Conservation (phyloP, 2,113 vertebrate genomes). For the Scophthalmus maximus region DNA sequence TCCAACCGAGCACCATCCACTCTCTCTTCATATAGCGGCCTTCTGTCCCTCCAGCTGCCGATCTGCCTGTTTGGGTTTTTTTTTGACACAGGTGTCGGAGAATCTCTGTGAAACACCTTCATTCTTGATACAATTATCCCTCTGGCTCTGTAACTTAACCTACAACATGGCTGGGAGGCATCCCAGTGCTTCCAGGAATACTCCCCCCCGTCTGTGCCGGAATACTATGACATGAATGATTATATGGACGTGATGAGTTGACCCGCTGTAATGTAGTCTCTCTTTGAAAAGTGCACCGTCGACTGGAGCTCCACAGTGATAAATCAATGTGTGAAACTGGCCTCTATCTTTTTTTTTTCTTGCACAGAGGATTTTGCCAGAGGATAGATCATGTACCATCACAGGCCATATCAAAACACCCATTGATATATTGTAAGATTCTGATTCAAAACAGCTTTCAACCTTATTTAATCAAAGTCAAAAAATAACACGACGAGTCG, state of each 20-base stretch:
- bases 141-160: conserved; percentile 68
- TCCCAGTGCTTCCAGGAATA: conserved; percentile 72
- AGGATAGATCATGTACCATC: conserved; percentile 29
- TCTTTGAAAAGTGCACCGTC: conserved; percentile 68
- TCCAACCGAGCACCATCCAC: conserved; percentile 66
- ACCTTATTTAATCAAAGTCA: background rate
- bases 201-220: conserved; percentile 29
- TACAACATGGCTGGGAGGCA: conserved; percentile 46
- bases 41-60: conserved; percentile 81
- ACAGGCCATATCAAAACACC: background rate
- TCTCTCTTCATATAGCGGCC: conserved; percentile 74
- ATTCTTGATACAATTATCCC: conserved; percentile 68
- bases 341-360: conserved; percentile 30
- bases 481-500: background rate
- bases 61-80: conserved; percentile 40
- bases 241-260: conserved; percentile 68
- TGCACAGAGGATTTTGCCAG: conserved; percentile 12
- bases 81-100: conserved; percentile 75
- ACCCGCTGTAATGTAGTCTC: conserved; percentile 67
- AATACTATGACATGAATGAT: conserved; percentile 73
- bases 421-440: no score
- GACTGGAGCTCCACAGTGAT: conserved; percentile 54
- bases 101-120: conserved; percentile 56
- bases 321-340: conserved; percentile 70
- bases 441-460: background rate